Conservation (phyloP, 2,797 vertebrate species). For the Parambassis ranga region DNA sequence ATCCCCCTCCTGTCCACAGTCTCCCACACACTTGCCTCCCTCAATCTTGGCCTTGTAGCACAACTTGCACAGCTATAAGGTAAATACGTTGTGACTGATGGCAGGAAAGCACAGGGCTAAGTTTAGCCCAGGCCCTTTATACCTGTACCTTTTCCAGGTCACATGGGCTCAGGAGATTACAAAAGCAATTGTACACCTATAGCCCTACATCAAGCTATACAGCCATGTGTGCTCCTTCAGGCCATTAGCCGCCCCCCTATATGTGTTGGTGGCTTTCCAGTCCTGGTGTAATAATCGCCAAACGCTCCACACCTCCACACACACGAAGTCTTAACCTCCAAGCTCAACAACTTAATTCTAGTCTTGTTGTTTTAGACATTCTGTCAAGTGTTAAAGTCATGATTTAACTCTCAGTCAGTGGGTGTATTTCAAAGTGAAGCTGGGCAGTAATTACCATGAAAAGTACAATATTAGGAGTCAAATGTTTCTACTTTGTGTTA, state of each 20-base stretch:
- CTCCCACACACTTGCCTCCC: neutral
- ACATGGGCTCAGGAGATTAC: conserved; percentile 35
- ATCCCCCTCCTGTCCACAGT: neutral
- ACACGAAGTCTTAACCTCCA: neutral
- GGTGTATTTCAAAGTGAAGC: neutral
- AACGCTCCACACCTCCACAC: conserved; percentile 1
- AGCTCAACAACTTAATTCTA: neutral
- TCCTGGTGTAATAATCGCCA: conserved; percentile 22
- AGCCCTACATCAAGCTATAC: conserved; percentile 46
- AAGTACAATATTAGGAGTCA: neutral
- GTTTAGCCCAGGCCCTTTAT: conserved; percentile 35
- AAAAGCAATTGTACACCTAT: conserved; percentile 63
- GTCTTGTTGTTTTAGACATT: neutral
- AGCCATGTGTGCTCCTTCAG: conserved; percentile 21
- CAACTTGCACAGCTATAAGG: conserved; percentile 19
- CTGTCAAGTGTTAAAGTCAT: neutral
- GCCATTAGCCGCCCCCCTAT: conserved; percentile 46
- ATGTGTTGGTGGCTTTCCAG: conserved; percentile 30
- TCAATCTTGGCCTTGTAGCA: neutral
- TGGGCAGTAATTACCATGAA: neutral
- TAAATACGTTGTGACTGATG: conserved; percentile 51
- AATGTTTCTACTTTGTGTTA: neutral
- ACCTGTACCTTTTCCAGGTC: conserved; percentile 42
- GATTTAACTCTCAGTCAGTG: neutral
- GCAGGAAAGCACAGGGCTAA: conserved; percentile 32